Evolutionary conservation across 2,888 invertebrate species (phyloP), one percentile per base, ranked within the genome.

Genomic region (Bembecia ichneumoniformis): DNA sequence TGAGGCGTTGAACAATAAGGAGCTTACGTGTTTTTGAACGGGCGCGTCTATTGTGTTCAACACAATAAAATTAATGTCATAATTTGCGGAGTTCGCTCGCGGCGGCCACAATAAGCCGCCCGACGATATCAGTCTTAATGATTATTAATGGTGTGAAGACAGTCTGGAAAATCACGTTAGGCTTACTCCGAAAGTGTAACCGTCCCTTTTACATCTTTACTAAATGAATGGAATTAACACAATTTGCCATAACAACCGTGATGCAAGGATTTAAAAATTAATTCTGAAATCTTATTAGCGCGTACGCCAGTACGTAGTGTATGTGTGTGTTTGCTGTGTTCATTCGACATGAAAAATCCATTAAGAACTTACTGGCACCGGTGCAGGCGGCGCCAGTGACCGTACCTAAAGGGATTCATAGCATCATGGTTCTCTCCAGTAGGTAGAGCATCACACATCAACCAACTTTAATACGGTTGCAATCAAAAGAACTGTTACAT

Each of bases 341-440:
- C 80, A 81, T 82, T 81, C 78, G 82, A 84, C 84, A 86, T 81
- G 84, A 84, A 84, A 84, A 83, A 84, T 77, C 84, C 84, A 86
- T 84, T 84, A 83, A 74, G 76, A 71, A 74, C 77, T 79, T 79
- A 75, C 70, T 70, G 71, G 72, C 69, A 61, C 68, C 65, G 64
- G 58, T 63, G 71, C 67, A 71, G 73, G 73, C 77, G 74, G 66
- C 71, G 73, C 61, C 78, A 78, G 77, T 84, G 82, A 82, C 83
- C 84, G 81, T 83, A 68, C 68, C 64, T 84, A 84, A 87, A 78
- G 74, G 82, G 86, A 84, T 87, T 83, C 80, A 80, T 73, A 73
- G 73, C 75, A 70, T 68, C 28, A 9, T 28, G 28, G n/a, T 28
- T 28, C 28, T 28, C 9, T 40, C 3, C 40, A 13, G 13, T 14